Base-by-base conservation (phyloP, 2,797 vertebrate genomes). In the Leucoraja ocellata region DNA sequence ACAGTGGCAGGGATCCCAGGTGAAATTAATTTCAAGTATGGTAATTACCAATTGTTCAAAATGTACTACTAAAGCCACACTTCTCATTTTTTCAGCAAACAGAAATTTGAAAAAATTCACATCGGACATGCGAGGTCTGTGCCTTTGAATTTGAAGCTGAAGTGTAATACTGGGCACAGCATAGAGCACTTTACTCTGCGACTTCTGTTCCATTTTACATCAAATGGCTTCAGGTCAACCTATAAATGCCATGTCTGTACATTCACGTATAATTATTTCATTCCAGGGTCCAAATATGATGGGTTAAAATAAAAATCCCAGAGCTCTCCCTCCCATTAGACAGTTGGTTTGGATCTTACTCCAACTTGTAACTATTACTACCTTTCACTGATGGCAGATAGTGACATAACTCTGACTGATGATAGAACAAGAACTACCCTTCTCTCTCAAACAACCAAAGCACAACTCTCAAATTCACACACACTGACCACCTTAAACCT, bases 121-220 rank as follows among this genome's bases (percentile, higher is more conserved):
- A 36, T n/a, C 16, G n/a, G 84, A 25, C 68, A 36, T 28, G 36
- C 6, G 8, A 46, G 23, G 21, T 21, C 8, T 74, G 1, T 13
- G 39, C 68, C 28, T 84, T 54, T n/a, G 90, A 91, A 39, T 73
- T 91, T 46, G 10, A 74, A 74, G 90, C 46, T 91, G 46, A 91
- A 21, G 0, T 16, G 10, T 16, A 46, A 39, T 73, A 21, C 18
- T 39, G 0, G 1, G 65, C 32, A 91, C 11, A 74, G 39, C 13
- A 39, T 18, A 74, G 68, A 32, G 39, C 11, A 36, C 11, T 39
- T 18, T 13, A 80, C 32, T 79, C 78, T 13, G 78, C 78, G 16
- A 36, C 78, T 16, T 36, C 11, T 3, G 32, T 18, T 13, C 46
- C 78, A 80, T 39, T 80, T 13, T 16, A 39, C 39, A 39, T 46